Conservation (phyloP, 2,113 vertebrate genomes). For the Isichthys henryi region DNA sequence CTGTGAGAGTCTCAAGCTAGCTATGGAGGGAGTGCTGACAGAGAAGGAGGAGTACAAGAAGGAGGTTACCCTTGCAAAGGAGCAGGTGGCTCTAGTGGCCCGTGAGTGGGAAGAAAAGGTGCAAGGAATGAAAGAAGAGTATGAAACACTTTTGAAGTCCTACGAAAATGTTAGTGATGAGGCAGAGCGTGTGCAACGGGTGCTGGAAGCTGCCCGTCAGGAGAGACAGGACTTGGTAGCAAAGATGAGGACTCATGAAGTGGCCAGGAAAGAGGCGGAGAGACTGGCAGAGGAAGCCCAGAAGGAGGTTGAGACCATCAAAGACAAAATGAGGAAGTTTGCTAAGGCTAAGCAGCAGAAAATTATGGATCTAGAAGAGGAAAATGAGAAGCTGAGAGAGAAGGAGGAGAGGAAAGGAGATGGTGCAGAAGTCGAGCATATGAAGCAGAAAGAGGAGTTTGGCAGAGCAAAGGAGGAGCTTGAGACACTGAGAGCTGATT, state of each 20-base stretch:
- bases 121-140: slow-evolving; percentile 78
- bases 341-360: slow-evolving; percentile 93
- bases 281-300: slow-evolving; percentile 67
- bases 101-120: slow-evolving; percentile 74
- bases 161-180: slow-evolving; percentile 93
- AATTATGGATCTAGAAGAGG: slow-evolving; percentile 87
- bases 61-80: slow-evolving; percentile 62
- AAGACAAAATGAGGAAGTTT: slow-evolving; percentile 96
- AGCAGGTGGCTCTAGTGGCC: slow-evolving; percentile 51
- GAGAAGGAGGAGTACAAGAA: slow-evolving; percentile 71
- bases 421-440: slow-evolving; percentile 32
- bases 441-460: slow-evolving; percentile 42
- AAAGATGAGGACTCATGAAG: slow-evolving; percentile 63
- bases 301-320: slow-evolving; percentile 76
- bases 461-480: slow-evolving; percentile 43
- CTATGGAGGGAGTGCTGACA: slow-evolving; percentile 63
- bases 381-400: slow-evolving; percentile 76
- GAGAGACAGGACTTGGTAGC: slow-evolving; percentile 78
- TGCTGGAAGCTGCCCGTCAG: slow-evolving; percentile 74
- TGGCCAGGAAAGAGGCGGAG: slow-evolving; percentile 64
- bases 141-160: slow-evolving; percentile 85
- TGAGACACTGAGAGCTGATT: slow-evolving; percentile 39
- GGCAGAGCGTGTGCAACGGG: slow-evolving; percentile 73
- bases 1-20: slow-evolving; percentile 79
- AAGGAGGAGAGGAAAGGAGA: slow-evolving; percentile 39